phyloP scores from a whole-genome alignment of 2,113 vertebrate species.

The Panthera uncia region DNA sequence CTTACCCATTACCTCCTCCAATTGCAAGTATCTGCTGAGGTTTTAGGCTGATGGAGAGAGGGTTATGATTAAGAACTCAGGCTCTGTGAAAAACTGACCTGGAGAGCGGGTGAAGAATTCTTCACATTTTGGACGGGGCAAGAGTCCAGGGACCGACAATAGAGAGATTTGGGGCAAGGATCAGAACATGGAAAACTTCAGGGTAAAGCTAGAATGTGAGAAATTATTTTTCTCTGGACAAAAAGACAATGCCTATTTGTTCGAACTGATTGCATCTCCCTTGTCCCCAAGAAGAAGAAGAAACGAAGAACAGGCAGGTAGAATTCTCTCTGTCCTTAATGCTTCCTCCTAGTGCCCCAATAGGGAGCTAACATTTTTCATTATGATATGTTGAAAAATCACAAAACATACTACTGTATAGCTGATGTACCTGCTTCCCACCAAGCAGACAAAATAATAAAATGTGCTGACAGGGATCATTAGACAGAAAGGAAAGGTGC shows the following conservation, averaged over 20 bases:
- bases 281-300: not conserved
- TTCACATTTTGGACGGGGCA: not conserved
- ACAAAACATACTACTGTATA: not conserved
- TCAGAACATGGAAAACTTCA: not conserved
- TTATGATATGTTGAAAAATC: not conserved
- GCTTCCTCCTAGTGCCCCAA: not conserved
- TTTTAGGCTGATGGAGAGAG: not conserved
- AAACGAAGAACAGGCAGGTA: not conserved
- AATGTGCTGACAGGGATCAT: not conserved
- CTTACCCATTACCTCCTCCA: fast-evolving
- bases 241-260: not conserved
- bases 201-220: not conserved
- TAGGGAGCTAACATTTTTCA: not conserved
- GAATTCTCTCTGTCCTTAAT: not conserved
- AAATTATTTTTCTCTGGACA: not conserved
- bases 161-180: not conserved
- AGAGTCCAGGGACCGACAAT: not conserved
- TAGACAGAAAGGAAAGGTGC: not conserved
- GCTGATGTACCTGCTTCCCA: not conserved
- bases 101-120: not conserved
- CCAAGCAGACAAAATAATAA: not conserved
- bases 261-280: not conserved
- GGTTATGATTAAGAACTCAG: not conserved
- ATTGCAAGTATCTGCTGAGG: not conserved
- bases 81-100: not conserved